Base-by-base conservation (phyloP, 2,888 invertebrate genomes). In the Tachystola acroxantha region DNA sequence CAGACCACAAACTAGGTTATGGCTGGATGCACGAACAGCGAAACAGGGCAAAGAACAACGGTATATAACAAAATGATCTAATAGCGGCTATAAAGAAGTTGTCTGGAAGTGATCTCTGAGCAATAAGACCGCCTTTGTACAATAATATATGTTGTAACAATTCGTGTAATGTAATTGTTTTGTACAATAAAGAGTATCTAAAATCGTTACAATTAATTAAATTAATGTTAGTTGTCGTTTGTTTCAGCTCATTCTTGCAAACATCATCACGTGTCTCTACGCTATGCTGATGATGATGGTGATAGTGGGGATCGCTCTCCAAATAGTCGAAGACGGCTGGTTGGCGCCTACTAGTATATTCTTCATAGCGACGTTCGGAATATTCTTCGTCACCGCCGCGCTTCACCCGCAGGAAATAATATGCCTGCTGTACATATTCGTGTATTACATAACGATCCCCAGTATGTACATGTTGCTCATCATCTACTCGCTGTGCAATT, bases 391-490 rank as follows among this genome's bases (percentile, higher is more conserved):
- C 34, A 89, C 88, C 32, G 93, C 90, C 0, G 58, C 92, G 0
- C 64, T 96, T 28, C 97, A 97, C 74, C 96, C 96, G 0, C 86
- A 85, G 64, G 96, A 96, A 75, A 88, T 93, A 35, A 70, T 82
- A 29, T 96, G 95, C 46, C 72, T 97, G n/a, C 68, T 92, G 24
- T 93, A 92, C 53, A 90, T 94, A 10, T 64, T 91, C 40, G 90
- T 98, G 26, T 98, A 98, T 71, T 85, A 84, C 40, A 91, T 98
- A 31, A 95, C 96, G 4, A 96, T 98, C 35, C 98, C 98, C 0
- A 95, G 96, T 48, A 97, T 97, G 94, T 98, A 97, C 72, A 92
- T 98, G 89, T 81, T 98, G 63, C 88, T 98, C 36, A 93, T 97
- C 48, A 93, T 98, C 37, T 98, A 96, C 69, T 96, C 97, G 0